These are phyloP conservation scores for Patiria pectinifera DNA, from an alignment of 53 echinoderm and acorn worm species.

Conservation along the genomic window DNA sequence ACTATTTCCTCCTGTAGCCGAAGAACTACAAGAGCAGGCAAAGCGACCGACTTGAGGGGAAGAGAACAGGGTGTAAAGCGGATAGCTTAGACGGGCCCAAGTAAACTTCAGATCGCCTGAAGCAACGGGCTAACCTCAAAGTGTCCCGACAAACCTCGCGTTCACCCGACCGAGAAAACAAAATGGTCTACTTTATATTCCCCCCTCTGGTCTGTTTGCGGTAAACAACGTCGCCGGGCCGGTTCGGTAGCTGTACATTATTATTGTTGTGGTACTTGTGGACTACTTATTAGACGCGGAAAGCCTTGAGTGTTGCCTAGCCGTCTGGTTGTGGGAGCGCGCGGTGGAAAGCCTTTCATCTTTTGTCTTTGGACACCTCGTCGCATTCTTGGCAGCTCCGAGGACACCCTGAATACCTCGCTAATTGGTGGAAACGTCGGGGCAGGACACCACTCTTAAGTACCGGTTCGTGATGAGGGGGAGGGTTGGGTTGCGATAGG, in stretches of 20 bases:
- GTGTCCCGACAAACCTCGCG: conserved; percentile 25
- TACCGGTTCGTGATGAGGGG: no score
- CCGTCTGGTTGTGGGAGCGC: not conserved
- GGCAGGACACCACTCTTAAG: not conserved
- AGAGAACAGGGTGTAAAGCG: not conserved
- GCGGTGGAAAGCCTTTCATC: conserved; percentile 37
- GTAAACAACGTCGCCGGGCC: conserved; percentile 33
- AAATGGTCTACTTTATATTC: not conserved
- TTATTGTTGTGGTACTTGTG: not conserved
- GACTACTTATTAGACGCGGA: not conserved
- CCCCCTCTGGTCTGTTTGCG: conserved; percentile 21
- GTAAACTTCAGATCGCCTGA: conserved; percentile 22
- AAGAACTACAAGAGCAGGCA: not conserved
- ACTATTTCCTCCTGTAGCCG: not conserved
- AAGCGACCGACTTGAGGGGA: not conserved
- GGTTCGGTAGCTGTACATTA: not conserved
- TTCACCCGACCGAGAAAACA: conserved; percentile 48
- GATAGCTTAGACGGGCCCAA: not conserved
- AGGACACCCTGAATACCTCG: conserved; percentile 18
- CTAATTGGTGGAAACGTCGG: conserved; percentile 28
- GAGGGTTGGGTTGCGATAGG: no score
- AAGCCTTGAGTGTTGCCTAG: conserved; percentile 17
- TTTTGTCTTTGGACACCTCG: conserved; percentile 27
- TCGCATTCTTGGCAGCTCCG: not conserved
- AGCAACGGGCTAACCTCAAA: conserved; percentile 40